Evolutionary conservation across 2,888 invertebrate genomes (phyloP).

Genomic region (Zhuqinia jingwanae): DNA sequence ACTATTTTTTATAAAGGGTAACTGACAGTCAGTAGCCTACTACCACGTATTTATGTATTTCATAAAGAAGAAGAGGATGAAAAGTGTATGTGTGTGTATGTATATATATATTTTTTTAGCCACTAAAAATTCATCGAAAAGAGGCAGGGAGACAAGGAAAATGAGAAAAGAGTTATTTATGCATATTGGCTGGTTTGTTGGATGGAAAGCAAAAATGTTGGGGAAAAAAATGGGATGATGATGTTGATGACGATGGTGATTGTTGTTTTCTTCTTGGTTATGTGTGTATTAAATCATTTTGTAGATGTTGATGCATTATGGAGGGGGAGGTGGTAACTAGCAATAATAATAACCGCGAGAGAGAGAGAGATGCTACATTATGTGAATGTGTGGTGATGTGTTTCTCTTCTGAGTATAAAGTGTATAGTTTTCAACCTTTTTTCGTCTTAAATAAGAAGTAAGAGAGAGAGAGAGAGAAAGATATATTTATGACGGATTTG

Average conservation of each 20-base stretch:
- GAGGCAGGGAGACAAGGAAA: slow-evolving; percentile 56
- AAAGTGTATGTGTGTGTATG: too few relatives aligned
- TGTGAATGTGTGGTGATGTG: slow-evolving; percentile 9
- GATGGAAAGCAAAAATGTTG: slow-evolving; percentile 48
- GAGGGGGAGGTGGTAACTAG: slow-evolving; percentile 69
- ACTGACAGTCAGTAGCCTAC: neutral
- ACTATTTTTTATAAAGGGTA: neutral
- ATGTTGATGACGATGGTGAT: too few relatives aligned
- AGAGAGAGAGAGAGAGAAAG: slow-evolving; percentile 53
- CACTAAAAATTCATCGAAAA: slow-evolving; percentile 58
- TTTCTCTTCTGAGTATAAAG: slow-evolving; percentile 34
- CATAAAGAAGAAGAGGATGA: neutral
- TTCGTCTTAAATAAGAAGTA: slow-evolving; percentile 43
- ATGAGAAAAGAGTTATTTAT: slow-evolving; percentile 73
- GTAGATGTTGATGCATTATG: slow-evolving; percentile 54
- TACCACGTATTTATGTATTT: neutral
- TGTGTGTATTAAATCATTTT: slow-evolving; percentile 66
- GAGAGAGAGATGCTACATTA: neutral
- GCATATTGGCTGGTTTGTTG: slow-evolving; percentile 62
- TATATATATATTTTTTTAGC: neutral
- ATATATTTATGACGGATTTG: slow-evolving; percentile 74
- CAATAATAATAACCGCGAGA: slow-evolving; percentile 59
- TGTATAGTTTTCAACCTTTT: slow-evolving; percentile 55
- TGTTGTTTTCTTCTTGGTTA: slow-evolving; percentile 44
- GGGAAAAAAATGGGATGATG: too few relatives aligned